Evolutionary conservation across 1,140 invertebrate species (phyloP), one percentile per base, ranked within the genome.

Genomic region (Halyomorpha halys): DNA sequence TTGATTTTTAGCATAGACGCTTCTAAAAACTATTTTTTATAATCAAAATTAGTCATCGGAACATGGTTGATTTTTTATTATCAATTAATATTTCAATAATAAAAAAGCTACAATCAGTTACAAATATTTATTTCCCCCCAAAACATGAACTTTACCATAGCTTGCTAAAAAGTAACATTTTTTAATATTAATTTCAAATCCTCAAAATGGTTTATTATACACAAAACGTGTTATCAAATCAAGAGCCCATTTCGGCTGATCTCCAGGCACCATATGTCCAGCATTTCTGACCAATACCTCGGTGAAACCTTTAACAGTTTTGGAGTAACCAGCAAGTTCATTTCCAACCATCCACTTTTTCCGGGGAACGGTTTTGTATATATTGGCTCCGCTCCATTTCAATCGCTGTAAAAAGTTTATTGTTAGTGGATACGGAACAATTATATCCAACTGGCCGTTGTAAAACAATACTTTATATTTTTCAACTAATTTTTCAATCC

Each of bases 361-460:
- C 59, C 77, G 69, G 13, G 71, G 63, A 5, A 77, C 73, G 11
- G 65, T 69, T 45, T 70, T 69, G 65, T 78, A 81, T 14, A 73
- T 67, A 6, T 74, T 68, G 4, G 68, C 64, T 16, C 74, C 72
- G n/a, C 67, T 70, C 79, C 80, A 82, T 15, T 74, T 62, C 6
- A 82, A 65, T 14, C 72, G 72, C 23, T 72, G 65, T 2, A 93
- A 72, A 71, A 86, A 91, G 68, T 85, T 85, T 54, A 85, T 80
- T 0, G 89, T 90, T 34, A 87, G 70, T 0, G 88, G 84, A 73
- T 90, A 90, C 1, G 89, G 84, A 2, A 91, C 84, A 69, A 92
- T 90, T 18, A 94, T 85, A 72, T 94, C 90, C 44, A 93, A 71
- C 71, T 92, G 89, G 0, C 90, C 90, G 71, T 84, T 91, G 72